Evolutionary conservation across 1,140 invertebrate species (phyloP), one percentile per base, ranked within the genome.

Genomic region (Babylonia areolata): DNA sequence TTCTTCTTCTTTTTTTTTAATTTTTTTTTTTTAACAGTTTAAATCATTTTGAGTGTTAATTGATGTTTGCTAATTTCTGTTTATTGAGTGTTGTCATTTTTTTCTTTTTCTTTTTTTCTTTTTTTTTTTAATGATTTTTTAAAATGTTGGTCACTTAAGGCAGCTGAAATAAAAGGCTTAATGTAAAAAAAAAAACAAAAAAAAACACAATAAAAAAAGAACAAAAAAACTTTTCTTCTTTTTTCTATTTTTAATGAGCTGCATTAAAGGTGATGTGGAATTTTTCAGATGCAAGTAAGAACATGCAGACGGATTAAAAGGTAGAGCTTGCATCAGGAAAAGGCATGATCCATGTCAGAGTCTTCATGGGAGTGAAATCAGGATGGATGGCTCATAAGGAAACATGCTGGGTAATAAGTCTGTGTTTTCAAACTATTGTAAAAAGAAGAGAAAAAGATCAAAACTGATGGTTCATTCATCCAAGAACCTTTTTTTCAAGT

Each of bases 231-330:
- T n/a, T n/a, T 80, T 79, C 6, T 54, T 54, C 54, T 3, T 54
- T 80, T 80, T 51, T 54, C 12, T 6, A 33, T 39, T 40, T 77
- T 40, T 40, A 3, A 77, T 77, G 37, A 42, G 33, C 75, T 40
- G 35, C 75, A 77, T 40, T 82, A 39, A 73, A 73, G 69, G 17
- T 84, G 37, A 75, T 69, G 69, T 84, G 17, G 20, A 12, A 73
- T 84, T 84, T 84, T 84, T 73, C 82, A 84, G 82, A 84, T 84
- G 82, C 82, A 73, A 73, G 58, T 84, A 84, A 69, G 64, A 71
- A 73, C 81, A n/a, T 46, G 35, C 64, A 23, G 58, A 12, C 35
- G 81, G 81, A 82, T 69, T 64, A 73, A 40, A 84, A 42, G 69
- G 35, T 73, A 82, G 37, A 69, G 39, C 28, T 84, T 42, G 64